Evolutionary conservation across 2,797 vertebrate species (phyloP), one percentile per base, ranked within the genome.

Genomic region (Cyclura pinguis): DNA sequence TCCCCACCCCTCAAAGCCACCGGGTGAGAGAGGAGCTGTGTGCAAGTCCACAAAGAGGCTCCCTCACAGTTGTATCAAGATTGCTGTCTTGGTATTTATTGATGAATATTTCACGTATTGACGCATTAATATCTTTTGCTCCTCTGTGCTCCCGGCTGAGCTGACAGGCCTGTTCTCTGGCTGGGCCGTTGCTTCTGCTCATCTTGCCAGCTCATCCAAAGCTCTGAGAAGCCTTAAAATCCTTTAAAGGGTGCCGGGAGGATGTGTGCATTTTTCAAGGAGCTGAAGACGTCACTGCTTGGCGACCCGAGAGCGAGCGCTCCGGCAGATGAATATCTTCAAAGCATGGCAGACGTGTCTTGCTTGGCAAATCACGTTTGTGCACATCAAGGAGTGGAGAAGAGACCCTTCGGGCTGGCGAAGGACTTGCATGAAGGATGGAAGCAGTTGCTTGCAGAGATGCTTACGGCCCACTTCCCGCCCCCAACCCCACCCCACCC

Each of bases 211-310:
- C 27, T 29, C 20, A 35, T 35, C 27, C 59, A 38, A 85, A 89
- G 59, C 88, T 80, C 76, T 55, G 81, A 27, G 73, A 84, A 76
- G 72, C 57, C n/a, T 78, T 38, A 35, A 27, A 76, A 76, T 50
- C 80, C 52, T 76, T 62, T 84, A 59, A 89, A 88, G 20, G 22
- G 80, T 16, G 50, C 35, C 13, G 6, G 57, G 81, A n/a, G 13
- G 59, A 74, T 82, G 59, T 59, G 29, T 27, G 32, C n/a, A 64
- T 55, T 78, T 89, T 3, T 32, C 27, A 82, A 84, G 82, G 81
- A 84, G 57, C 88, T n/a, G 38, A 50, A 62, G 69, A 4, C 32
- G 29, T 80, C 38, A 27, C 22, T 42, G 67, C 29, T 50, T 29
- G 35, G 52, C 3, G 20, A 3, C 20, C 78, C 50, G n/a, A 69